These are phyloP conservation scores for Sebastes ruberrimus DNA, from an alignment of 2,797 vertebrate species.

Conservation along the genomic window DNA sequence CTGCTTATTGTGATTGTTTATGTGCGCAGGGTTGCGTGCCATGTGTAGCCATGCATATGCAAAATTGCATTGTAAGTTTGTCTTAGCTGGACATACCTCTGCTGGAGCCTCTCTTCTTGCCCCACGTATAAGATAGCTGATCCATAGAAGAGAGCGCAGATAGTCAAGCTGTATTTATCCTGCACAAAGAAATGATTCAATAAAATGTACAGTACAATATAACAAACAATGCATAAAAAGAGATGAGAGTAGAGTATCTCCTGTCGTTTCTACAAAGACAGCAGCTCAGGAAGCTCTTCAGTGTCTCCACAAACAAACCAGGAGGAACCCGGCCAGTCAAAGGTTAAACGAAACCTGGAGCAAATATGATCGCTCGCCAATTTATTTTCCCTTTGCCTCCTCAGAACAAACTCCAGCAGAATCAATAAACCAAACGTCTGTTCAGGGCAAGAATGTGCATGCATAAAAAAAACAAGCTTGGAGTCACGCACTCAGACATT, in stretches of 20 bases:
- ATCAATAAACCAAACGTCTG: background rate
- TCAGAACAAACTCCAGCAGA: conserved; percentile 8
- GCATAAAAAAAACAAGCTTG: background rate
- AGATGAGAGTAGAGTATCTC: background rate
- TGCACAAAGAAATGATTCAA: conserved; percentile 41
- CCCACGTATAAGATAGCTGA: conserved; percentile 51
- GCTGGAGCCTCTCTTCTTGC: conserved; percentile 61
- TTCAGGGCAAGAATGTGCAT: background rate
- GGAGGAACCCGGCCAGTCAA: background rate
- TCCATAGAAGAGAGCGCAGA: conserved; percentile 71
- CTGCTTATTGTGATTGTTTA: conserved; percentile 36
- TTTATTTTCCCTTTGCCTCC: conserved; percentile 30
- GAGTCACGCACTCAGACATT: background rate
- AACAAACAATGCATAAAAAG: background rate
- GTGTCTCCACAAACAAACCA: conserved; percentile 43
- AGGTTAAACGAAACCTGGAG: conserved; percentile 48
- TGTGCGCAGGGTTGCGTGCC: background rate
- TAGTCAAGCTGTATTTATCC: conserved; percentile 61
- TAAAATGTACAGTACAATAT: background rate
- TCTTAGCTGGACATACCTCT: conserved; percentile 63
- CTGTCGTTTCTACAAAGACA: background rate
- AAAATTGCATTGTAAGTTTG: background rate
- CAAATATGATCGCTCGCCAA: conserved; percentile 37
- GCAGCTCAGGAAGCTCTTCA: conserved; percentile 37
- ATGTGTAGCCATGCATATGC: background rate